Evolutionary conservation across 1,140 invertebrate species (phyloP), one percentile per base, ranked within the genome.

Genomic region (Zaprionus vittiger): DNA sequence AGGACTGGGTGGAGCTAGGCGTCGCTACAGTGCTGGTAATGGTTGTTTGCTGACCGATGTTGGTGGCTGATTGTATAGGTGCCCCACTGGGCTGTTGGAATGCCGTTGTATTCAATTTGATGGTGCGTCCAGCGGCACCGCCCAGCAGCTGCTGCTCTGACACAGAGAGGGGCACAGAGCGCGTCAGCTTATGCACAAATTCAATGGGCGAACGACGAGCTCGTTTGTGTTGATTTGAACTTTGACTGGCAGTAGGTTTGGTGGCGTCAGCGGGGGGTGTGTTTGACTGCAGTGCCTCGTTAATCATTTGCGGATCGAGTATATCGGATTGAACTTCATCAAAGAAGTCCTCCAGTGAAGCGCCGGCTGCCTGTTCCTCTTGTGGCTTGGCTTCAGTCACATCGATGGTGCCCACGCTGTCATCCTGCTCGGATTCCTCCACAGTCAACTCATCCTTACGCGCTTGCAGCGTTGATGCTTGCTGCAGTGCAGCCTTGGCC

Each of bases 221-320:
- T 5, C 85, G 78, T 7, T 77, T 60, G 38, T 1, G 20, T 31
- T 12, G 55, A 44, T 2, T 47, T 34, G 14, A 17, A 47, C n/a
- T 44, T 14, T 14, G 17, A 44, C 61, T 22, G 6, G 47, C 6
- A 2, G 28, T 20, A 1, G 57, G 2, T 5, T 28, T 66, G 24
- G 57, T 1, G 22, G 26, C 68, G 11, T 17, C 2, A 1, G 64
- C 60, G 9, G 54, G 65, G 9, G 44, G 55, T 5, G 70, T 38
- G 38, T 72, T 54, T 0, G 73, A 49, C 26, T 77, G 79, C 9
- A 91, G 61, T 0, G 91, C 91, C 54, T 92, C 87, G 28, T 92
- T 92, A 22, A 92, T 92, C 70, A 83, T 83, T 54, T 91, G 81
- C 5, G 91, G 91, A 77, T 92, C 91, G 5, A 92, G 60, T n/a